A percentile compares a stretch with the other conserved stretches of the same genome.
These are phyloP conservation scores for Tychaedon coryphoeus DNA, from an alignment of 2,113 vertebrate genomes.

Conservation along the genomic window DNA sequence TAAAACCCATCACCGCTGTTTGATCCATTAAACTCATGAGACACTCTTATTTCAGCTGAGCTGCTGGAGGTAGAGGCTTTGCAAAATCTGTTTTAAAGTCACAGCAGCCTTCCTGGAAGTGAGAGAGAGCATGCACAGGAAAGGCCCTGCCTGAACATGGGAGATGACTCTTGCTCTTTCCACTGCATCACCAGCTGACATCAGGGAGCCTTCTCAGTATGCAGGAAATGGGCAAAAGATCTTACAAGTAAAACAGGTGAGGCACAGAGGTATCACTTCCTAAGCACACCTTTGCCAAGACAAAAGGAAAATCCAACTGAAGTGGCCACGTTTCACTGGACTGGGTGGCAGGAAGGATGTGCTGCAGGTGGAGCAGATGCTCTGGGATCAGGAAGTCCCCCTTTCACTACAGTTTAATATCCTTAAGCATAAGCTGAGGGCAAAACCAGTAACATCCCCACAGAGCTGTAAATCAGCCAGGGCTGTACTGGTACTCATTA, in stretches of 20 bases:
- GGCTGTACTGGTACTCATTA: not conserved
- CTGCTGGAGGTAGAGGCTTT: constrained; percentile 61
- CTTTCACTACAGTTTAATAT: not conserved
- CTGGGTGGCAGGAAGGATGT: not conserved
- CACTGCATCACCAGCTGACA: not conserved
- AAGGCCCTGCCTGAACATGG: not conserved
- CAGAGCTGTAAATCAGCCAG: not conserved
- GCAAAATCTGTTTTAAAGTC: constrained; percentile 75
- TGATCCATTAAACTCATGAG: constrained; percentile 84
- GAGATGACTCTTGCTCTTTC: not conserved
- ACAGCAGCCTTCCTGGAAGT: constrained; percentile 60
- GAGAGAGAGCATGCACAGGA: not conserved
- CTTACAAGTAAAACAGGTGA: not conserved
- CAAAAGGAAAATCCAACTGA: not conserved
- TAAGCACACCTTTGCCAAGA: not conserved
- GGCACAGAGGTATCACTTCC: not conserved
- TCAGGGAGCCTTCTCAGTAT: constrained; percentile 1
- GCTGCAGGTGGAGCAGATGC: not conserved
- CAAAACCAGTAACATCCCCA: not conserved
- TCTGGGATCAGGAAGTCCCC: not conserved
- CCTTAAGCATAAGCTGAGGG: not conserved
- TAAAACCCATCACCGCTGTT: constrained; percentile 79
- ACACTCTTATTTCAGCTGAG: constrained; percentile 75
- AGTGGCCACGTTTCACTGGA: not conserved
- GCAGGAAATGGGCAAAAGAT: constrained; percentile 43